phyloP scores from a whole-genome alignment of 2,888 invertebrate species.

The Callosobruchus maculatus region DNA sequence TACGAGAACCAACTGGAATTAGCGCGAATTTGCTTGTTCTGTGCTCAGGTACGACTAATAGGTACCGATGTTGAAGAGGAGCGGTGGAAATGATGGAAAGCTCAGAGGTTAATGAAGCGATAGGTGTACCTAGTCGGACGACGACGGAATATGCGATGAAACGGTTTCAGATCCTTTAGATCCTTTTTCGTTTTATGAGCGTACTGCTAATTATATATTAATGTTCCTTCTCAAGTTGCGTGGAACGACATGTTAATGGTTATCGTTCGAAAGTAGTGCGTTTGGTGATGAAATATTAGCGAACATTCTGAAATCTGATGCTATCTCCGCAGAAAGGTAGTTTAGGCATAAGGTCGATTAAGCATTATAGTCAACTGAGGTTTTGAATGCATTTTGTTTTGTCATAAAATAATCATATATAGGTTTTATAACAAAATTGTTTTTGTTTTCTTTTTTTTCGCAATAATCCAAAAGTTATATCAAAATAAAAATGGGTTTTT shows the following conservation, averaged over 20 bases:
- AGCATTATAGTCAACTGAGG: no score
- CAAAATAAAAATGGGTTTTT: no score
- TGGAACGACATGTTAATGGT: background rate
- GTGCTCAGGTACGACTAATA: background rate
- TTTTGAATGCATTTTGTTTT: no score
- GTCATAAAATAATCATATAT: no score
- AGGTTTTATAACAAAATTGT: no score
- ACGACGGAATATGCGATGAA: background rate
- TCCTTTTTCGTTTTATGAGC: background rate
- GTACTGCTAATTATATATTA: background rate
- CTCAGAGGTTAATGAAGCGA: background rate
- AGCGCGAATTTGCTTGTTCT: background rate
- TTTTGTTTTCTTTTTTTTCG: no score
- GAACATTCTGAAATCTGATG: no score
- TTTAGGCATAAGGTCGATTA: no score
- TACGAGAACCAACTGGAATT: background rate
- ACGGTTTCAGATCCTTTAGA: background rate
- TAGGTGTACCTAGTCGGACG: background rate
- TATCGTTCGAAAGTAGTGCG: no score
- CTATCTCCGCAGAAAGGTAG: no score
- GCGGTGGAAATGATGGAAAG: background rate
- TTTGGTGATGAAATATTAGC: no score
- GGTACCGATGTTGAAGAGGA: background rate
- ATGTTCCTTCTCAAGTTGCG: background rate
- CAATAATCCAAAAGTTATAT: no score